These are phyloP conservation scores for Sminthurinus aureus DNA, from an alignment of 2,888 invertebrate species.

Conservation along the genomic window DNA sequence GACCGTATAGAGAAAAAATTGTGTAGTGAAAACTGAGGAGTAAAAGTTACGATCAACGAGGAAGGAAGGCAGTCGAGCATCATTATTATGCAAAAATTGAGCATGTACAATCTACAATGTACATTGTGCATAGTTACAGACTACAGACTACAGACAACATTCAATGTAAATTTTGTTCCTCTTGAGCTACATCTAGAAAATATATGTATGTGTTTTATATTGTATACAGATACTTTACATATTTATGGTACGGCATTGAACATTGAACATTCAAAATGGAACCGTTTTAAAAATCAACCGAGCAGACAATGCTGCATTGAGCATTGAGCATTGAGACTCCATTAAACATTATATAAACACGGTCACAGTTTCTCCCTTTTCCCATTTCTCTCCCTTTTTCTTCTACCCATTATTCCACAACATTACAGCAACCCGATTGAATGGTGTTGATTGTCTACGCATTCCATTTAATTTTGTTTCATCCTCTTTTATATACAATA, in stretches of 20 bases:
- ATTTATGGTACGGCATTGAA: constrained; percentile 3
- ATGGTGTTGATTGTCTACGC: no score
- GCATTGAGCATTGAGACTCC: no score
- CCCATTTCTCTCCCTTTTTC: neutral
- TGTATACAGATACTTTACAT: no score
- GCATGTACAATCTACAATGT: neutral
- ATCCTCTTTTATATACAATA: no score
- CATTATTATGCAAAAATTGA: neutral
- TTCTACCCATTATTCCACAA: neutral
- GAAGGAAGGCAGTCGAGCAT: neutral
- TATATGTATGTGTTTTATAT: no score
- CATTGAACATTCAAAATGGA: constrained; percentile 6
- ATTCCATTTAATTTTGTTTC: no score
- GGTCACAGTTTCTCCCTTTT: neutral
- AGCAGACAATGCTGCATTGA: constrained; percentile 26
- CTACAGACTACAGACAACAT: no score
- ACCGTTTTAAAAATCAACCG: constrained; percentile 29
- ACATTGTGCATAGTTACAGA: neutral
- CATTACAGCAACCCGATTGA: no score
- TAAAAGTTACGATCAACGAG: neutral
- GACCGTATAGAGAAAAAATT: no score
- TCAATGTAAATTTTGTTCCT: no score
- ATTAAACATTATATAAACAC: neutral
- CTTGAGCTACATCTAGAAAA: no score
- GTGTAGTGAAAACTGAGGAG: no score